A percentile compares a stretch with the other conserved stretches of the same genome.
phyloP scores from a whole-genome alignment of 1,140 invertebrate species.

The Schlechtendalia chinensis region DNA sequence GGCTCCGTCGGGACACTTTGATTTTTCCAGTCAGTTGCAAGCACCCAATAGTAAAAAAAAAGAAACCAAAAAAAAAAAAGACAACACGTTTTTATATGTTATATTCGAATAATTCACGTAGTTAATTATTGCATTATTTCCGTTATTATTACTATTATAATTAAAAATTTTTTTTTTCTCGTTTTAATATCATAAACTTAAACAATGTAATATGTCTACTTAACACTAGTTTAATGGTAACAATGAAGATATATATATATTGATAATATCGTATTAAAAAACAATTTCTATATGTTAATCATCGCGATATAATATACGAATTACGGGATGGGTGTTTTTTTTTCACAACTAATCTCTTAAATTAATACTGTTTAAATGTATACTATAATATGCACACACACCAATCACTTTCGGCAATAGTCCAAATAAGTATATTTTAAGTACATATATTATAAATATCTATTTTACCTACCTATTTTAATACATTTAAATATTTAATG shows the following conservation, averaged over 20 bases:
- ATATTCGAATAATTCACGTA: background rate
- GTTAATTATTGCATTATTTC: slow-evolving; percentile 9
- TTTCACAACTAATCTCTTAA: background rate
- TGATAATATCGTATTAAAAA: slow-evolving; percentile 25
- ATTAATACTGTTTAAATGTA: background rate
- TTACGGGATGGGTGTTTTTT: background rate
- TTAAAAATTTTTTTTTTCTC: too few species aligned
- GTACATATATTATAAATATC: background rate
- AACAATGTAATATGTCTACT: slow-evolving; percentile 4
- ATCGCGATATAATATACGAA: too few species aligned
- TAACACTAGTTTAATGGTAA: slow-evolving; percentile 23
- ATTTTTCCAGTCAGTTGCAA: too few species aligned
- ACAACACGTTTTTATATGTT: too few species aligned
- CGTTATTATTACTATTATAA: background rate
- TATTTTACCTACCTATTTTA: background rate
- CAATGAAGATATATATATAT: slow-evolving; percentile 38
- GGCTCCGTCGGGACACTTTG: too few species aligned
- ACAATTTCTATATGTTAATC: too few species aligned
- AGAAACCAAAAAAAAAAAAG: too few species aligned
- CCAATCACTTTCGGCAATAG: background rate
- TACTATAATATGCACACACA: background rate
- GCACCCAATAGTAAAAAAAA: too few species aligned
- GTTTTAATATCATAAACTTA: slow-evolving; percentile 11
- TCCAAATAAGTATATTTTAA: background rate
- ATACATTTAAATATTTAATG: background rate